phyloP scores from a whole-genome alignment of 2,113 vertebrate genomes.

The Podocnemis expansa region DNA sequence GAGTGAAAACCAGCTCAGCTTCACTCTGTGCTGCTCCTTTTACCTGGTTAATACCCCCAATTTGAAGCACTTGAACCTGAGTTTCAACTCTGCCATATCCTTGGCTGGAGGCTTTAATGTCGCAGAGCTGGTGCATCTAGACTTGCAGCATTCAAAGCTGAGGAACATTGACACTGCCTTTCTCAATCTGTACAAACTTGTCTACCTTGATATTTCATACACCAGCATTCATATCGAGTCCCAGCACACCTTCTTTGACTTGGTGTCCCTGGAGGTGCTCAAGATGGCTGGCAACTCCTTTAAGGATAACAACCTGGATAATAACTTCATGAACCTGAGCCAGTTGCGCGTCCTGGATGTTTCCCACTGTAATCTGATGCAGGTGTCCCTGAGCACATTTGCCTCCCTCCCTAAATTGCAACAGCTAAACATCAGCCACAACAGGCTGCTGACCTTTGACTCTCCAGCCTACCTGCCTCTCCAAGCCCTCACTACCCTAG shows the following conservation, averaged over 20 bases:
- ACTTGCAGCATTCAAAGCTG: constrained; percentile 75
- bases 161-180: constrained; percentile 62
- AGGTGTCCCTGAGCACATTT: constrained; percentile 66
- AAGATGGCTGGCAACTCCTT: constrained; percentile 82
- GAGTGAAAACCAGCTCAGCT: constrained; percentile 70
- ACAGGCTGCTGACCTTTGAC: constrained; percentile 75
- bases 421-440: constrained; percentile 78
- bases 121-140: constrained; percentile 70
- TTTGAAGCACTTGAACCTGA: constrained; percentile 79
- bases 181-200: constrained; percentile 66
- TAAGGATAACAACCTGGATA: constrained; percentile 49
- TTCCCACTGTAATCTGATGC: constrained; percentile 75
- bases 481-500: constrained; percentile 64
- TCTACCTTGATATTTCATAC: constrained; percentile 82
- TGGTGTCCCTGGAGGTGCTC: constrained; percentile 73
- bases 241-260: constrained; percentile 68
- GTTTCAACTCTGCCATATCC: constrained; percentile 72
- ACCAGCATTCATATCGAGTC: constrained; percentile 63
- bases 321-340: constrained; percentile 72
- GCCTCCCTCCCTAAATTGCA: constrained; percentile 61
- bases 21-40: constrained; percentile 41
- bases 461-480: constrained; percentile 39
- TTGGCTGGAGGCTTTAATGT: constrained; percentile 55
- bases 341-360: constrained; percentile 76
- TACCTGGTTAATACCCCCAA: neutral